Conservation (phyloP, 2,888 invertebrate species). For the Hololepta plana region DNA sequence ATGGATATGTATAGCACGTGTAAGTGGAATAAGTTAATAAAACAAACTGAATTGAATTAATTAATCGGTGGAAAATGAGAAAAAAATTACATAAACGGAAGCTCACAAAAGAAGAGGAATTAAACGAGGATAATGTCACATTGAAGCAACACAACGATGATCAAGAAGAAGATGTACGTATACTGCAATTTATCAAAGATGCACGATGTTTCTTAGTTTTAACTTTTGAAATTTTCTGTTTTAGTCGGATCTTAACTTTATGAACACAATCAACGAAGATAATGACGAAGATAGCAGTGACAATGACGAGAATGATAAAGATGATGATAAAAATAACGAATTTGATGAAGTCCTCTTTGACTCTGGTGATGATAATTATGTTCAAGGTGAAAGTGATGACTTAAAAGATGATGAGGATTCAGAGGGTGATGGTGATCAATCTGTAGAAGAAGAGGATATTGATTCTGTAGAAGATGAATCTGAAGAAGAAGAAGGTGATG, state of each 20-base stretch:
- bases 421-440: slow-evolving; percentile 7
- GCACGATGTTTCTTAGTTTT: not conserved
- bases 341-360: slow-evolving; percentile 9
- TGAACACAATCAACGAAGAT: slow-evolving; percentile 1
- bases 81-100: too few relatives aligned
- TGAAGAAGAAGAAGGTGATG: slow-evolving; percentile 7
- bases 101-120: too few relatives aligned
- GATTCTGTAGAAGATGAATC: slow-evolving; percentile 7
- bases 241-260: not conserved
- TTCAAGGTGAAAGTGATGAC: slow-evolving; percentile 31
- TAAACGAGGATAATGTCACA: too few relatives aligned
- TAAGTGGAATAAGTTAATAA: too few relatives aligned
- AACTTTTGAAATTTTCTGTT: not conserved
- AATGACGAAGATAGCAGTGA: slow-evolving; percentile 4
- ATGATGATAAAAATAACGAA: slow-evolving; percentile 2
- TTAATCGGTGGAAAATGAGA: too few relatives aligned
- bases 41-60: too few relatives aligned
- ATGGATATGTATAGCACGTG: too few relatives aligned
- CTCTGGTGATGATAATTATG: slow-evolving; percentile 28
- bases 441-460: slow-evolving; percentile 7
- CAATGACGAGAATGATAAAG: slow-evolving; percentile 3
- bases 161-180: slow-evolving; percentile 6
- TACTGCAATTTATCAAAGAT: not conserved
- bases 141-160: not conserved
- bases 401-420: slow-evolving; percentile 26